phyloP scores from a whole-genome alignment of 2,113 vertebrate species.

The Serinus canaria region DNA sequence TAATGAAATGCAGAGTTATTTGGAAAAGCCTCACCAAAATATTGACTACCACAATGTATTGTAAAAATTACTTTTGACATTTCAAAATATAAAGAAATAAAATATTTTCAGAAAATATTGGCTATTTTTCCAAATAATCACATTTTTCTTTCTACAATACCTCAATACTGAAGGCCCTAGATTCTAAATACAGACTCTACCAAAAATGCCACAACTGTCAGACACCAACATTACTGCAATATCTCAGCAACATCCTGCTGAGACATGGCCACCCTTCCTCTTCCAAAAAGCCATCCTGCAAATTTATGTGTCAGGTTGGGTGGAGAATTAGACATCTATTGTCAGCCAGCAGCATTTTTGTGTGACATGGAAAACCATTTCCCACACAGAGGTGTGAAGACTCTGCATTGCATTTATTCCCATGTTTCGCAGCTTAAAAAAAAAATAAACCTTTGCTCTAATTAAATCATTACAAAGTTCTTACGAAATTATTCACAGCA shows the following conservation, averaged over 20 bases:
- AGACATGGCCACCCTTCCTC: rapidly evolving
- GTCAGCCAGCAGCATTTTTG: not conserved
- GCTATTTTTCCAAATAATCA: not conserved
- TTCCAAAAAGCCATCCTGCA: not conserved
- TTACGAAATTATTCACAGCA: not conserved
- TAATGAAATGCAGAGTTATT: not conserved
- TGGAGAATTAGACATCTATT: not conserved
- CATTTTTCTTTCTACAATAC: not conserved
- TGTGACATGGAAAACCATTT: not conserved
- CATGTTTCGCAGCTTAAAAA: not conserved
- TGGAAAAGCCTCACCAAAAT: not conserved
- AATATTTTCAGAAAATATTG: not conserved
- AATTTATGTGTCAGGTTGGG: not conserved
- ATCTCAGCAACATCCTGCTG: not conserved
- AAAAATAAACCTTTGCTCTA: not conserved
- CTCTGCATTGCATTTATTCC: not conserved
- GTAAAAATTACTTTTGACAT: not conserved
- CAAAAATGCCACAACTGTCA: not conserved
- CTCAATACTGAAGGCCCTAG: not conserved
- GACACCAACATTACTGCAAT: not conserved
- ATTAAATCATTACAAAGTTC: not conserved
- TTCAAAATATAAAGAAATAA: not conserved
- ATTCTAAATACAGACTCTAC: not conserved
- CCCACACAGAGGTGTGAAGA: not conserved
- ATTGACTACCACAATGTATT: not conserved